Evolutionary conservation across 2,888 invertebrate genomes (phyloP), one percentile per base, ranked within the genome.

Genomic region (Tanytarsus gracilentus): DNA sequence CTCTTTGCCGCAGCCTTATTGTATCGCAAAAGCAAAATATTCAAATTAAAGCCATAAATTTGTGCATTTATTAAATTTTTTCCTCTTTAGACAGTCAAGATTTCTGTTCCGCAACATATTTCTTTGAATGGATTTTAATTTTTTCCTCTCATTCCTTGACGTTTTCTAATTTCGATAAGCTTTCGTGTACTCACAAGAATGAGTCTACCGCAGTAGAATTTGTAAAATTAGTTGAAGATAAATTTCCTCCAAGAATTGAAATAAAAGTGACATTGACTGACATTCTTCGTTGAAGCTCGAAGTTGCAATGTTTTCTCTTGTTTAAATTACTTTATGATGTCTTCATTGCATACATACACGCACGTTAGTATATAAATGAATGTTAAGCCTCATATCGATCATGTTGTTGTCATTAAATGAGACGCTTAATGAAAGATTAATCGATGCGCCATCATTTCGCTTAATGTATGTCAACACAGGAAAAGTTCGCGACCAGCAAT

Each of bases 401-500:
- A 53, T 53, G 53, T 53, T 36, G 36, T 53, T 36, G 53, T 33
- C 53, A 25, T 53, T 53, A 21, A 53, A 51, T 26, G 27, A 51
- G 18, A 51, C n/a, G 16, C 7, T 16, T 11, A 40, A 16, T 5
- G 36, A 23, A 44, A 33, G 53, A 53, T 53, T 53, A 53, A 53
- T 53, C 36, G 53, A 53, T 53, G 53, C 25, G n/a, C n/a, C n/a
- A n/a, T n/a, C n/a, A n/a, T n/a, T 6, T 53, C 25, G 33, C 53
- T 53, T 53, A 53, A 53, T 53, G 53, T 14, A 33, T 53, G 53
- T 53, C 53, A 53, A 33, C 53, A 33, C 53, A 53, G 23, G n/a
- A n/a, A n/a, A n/a, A n/a, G n/a, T n/a, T n/a, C n/a, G n/a, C n/a
- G n/a, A n/a, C n/a, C n/a, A n/a, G n/a, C n/a, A n/a, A n/a, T n/a